Base-by-base conservation (phyloP, 2,113 vertebrate species). In the Catharus minimus region DNA sequence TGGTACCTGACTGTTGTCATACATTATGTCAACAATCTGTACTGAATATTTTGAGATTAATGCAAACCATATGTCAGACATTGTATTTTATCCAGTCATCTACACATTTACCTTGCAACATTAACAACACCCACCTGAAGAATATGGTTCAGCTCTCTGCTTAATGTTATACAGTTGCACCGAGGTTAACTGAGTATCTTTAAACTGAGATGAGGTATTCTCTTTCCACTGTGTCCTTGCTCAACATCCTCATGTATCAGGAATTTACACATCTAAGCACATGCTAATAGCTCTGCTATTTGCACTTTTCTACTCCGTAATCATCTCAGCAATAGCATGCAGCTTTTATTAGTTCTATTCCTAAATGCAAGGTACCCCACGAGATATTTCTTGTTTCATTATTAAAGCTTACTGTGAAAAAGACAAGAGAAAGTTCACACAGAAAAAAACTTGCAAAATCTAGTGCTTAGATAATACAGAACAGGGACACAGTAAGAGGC, bases 181-280 rank as follows among this genome's bases (percentile, higher is more conserved):
- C 14, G 36, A 46, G 12, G 60, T 82, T 91, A 91, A 87, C 15
- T 2, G 5, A 73, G 5, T 24, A 62, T 79, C 84, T 95, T 88
- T 79, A 82, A 86, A 69, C 5, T 66, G 72, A 92, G 33, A 66
- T 56, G 58, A 94, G 23, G 52, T 86, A 73, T 82, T 88, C 60
- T n/a, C 47, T 85, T 91, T 71, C 82, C 38, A 44, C 39, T 41
- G 19, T 58, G 36, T 76, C 52, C 71, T 82, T 89, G 76, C 62
- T 53, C 82, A 69, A 55, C 49, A 56, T 56, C 67, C 64, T 91
- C 53, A 62, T 1, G 11, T 77, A 60, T 90, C n/a, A 53, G 64
- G 30, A 39, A 80, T 82, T 82, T 83, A 64, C 72, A 77, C 21
- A 78, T 5, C 39, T 41, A 19, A 67, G 38, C 26, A 43, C 53